Evolutionary conservation across 2,888 invertebrate species (phyloP).

Genomic region (Nemotelus nigrinus): DNA sequence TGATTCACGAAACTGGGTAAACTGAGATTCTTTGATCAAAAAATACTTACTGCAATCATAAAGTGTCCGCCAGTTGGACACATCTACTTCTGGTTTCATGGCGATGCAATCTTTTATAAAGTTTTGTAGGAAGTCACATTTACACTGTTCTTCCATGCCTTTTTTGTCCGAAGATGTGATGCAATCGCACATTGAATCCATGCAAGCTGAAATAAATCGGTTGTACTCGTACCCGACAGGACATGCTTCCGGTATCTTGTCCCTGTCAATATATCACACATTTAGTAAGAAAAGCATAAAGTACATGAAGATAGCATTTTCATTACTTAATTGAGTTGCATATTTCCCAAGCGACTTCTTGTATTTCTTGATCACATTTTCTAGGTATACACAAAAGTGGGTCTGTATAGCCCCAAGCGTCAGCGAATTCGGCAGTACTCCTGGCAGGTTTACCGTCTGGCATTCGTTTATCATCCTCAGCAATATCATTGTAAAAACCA

Average conservation of each 20-base stretch:
- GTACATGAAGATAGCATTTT: not conserved
- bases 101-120: slow-evolving; percentile 80
- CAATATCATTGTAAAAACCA: slow-evolving; percentile 76
- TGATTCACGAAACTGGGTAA: not conserved
- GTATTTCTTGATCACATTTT: slow-evolving; percentile 71
- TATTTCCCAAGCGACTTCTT: slow-evolving; percentile 73
- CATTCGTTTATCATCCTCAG: slow-evolving; percentile 74
- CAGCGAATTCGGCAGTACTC: slow-evolving; percentile 77
- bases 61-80: slow-evolving; percentile 76
- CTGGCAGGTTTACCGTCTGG: slow-evolving; percentile 73
- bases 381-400: slow-evolving; percentile 69
- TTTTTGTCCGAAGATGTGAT: slow-evolving; percentile 64
- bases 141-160: slow-evolving; percentile 66
- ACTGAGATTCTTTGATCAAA: slow-evolving; percentile 66
- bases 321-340: slow-evolving; percentile 74
- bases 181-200: slow-evolving; percentile 81
- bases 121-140: slow-evolving; percentile 75
- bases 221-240: slow-evolving; percentile 72
- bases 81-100: slow-evolving; percentile 70
- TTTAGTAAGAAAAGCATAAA: no score
- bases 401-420: slow-evolving; percentile 74
- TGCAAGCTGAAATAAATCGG: slow-evolving; percentile 76
- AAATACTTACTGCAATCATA: slow-evolving; percentile 70
- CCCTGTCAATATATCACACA: slow-evolving; percentile 60
- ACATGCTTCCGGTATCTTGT: slow-evolving; percentile 74